Base-by-base conservation (phyloP, 2,113 vertebrate species). In the Coptodon rendalli region DNA sequence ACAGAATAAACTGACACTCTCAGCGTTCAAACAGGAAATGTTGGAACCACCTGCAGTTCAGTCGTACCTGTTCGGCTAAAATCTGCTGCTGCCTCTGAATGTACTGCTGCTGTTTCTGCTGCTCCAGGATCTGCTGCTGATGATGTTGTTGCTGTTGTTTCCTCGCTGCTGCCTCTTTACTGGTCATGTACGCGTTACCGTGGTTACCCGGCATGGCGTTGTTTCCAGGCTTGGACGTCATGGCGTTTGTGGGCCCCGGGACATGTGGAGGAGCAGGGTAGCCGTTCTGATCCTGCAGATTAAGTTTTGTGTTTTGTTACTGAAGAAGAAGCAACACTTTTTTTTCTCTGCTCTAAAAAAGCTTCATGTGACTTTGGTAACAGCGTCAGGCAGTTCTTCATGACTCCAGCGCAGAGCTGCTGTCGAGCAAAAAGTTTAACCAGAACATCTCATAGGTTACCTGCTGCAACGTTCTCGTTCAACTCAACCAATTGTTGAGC, bases 51-150 rank as follows among this genome's bases (percentile, higher is more conserved):
- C 29, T 36, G 48, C 36, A 43, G 50, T 14, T 59, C 54, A 80
- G 52, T 43, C 40, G 4, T 76, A 89, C 99, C 98, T 99, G 98
- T 79, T 99, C 98, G 2, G 96, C 98, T 92, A 99, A 95, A 17
- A 99, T 95, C 89, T 98, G 97, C 50, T 98, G 97, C 31, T 94
- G 97, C 31, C 94, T 81, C 91, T 98, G 95, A 52, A 95, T 6
- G 86, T 90, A 94, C 89, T 95, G 94, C 93, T 98, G 97, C 57
- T 98, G 96, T 43, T 98, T 97, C 85, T 97, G 97, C 93, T 98
- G 97, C 89, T 97, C 97, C 88, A 98, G 93, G 80, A 98, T 92
- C 92, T 98, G 92, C 84, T 98, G 89, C 38, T 93, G 90, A 2
- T 99, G 98, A 92, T 98, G 96, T 9, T 66, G 61, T 22, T 99